phyloP scores from a whole-genome alignment of 2,113 vertebrate genomes.

The Phoxinus phoxinus region DNA sequence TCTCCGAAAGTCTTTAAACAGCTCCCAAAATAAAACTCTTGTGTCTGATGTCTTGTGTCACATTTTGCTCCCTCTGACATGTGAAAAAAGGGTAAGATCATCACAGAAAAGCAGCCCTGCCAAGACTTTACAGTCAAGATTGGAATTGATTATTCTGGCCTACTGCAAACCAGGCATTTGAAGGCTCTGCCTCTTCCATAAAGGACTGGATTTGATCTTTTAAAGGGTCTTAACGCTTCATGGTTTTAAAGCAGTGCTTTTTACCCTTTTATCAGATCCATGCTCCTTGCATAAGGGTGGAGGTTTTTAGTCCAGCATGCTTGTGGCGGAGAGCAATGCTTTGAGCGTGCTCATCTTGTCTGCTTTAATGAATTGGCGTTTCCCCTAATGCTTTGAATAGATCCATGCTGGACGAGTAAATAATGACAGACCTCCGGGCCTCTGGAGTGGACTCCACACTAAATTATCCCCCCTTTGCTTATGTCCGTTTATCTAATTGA shows the following conservation, averaged over 20 bases:
- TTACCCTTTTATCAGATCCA: constrained; percentile 14
- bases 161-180: constrained; percentile 58
- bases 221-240: constrained; percentile 23
- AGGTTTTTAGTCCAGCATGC: constrained; percentile 19
- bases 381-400: constrained; percentile 79
- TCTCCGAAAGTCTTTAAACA: not conserved
- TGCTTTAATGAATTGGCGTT: constrained; percentile 78
- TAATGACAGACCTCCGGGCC: constrained; percentile 73
- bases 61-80: constrained; percentile 57
- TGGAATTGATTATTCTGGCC: constrained; percentile 69
- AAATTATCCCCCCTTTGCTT: constrained; percentile 79
- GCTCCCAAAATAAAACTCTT: not conserved
- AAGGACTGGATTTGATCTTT: constrained; percentile 54
- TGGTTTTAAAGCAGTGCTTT: constrained; percentile 14
- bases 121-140: constrained; percentile 61
- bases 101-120: constrained; percentile 56
- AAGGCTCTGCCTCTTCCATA: constrained; percentile 39
- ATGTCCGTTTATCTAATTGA: constrained; percentile 73
- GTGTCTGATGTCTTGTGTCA: constrained; percentile 47
- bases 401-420: constrained; percentile 74
- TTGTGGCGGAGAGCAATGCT: constrained; percentile 23
- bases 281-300: not conserved
- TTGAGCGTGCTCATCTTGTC: constrained; percentile 51
- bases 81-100: constrained; percentile 52
- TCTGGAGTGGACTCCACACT: constrained; percentile 72